Conservation (phyloP, 2,113 vertebrate genomes). For the Physeter macrocephalus region DNA sequence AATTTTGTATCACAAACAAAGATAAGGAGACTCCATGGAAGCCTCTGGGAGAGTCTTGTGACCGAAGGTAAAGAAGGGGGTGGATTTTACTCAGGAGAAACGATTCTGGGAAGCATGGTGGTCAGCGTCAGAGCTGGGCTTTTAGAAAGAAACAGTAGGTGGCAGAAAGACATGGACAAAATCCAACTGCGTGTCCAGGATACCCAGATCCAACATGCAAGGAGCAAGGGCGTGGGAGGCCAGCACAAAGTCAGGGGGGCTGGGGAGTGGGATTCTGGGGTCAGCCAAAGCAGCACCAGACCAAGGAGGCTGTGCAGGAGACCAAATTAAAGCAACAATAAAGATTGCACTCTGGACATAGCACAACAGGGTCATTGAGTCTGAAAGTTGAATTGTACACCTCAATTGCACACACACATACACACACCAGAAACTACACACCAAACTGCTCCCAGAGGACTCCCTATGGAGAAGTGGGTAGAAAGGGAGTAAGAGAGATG, state of each 20-base stretch:
- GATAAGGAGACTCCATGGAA: neutral
- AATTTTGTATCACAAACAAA: neutral
- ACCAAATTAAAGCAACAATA: neutral
- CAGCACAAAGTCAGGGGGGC: too few relatives aligned
- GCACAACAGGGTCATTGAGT: neutral
- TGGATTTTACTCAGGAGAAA: neutral
- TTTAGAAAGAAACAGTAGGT: neutral
- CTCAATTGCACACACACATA: neutral
- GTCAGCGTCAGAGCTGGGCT: neutral
- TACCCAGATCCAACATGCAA: neutral
- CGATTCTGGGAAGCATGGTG: neutral
- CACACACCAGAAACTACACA: neutral
- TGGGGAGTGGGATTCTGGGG: neutral
- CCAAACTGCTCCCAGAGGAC: neutral
- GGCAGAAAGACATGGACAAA: neutral
- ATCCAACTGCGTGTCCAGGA: neutral
- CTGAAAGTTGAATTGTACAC: neutral
- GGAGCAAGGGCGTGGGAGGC: accelerated
- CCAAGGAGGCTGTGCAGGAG: neutral
- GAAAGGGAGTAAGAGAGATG: neutral
- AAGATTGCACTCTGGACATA: neutral
- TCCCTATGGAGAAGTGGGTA: neutral
- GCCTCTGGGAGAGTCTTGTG: neutral
- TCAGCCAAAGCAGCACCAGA: neutral
- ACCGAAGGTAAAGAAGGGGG: neutral